Evolutionary conservation across 2,888 invertebrate species (phyloP).

Genomic region (Spilarctia lutea): DNA sequence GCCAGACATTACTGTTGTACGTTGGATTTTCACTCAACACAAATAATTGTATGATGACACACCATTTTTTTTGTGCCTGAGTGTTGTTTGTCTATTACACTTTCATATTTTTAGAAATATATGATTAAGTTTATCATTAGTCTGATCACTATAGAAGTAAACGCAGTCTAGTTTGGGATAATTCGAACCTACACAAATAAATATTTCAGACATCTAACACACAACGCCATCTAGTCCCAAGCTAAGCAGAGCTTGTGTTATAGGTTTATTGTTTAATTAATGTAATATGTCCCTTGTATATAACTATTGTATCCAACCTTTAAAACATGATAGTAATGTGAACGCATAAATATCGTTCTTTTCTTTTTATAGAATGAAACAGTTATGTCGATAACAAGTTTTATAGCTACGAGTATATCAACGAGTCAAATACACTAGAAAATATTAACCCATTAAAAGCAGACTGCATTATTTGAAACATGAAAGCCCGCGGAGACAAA

Average conservation of each 20-base stretch:
- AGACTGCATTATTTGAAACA: conserved; percentile 33
- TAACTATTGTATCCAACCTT: not conserved
- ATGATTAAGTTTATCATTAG: too few species aligned
- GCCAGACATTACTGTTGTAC: not conserved
- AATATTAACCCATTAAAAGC: conserved; percentile 16
- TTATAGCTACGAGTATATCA: conserved; percentile 1
- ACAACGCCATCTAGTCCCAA: too few species aligned
- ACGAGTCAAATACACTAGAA: not conserved
- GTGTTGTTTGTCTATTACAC: too few species aligned
- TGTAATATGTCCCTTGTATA: too few species aligned
- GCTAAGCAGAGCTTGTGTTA: too few species aligned
- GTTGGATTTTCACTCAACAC: not conserved
- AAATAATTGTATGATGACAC: not conserved
- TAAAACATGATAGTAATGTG: not conserved
- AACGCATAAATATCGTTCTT: not conserved
- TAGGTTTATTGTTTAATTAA: too few species aligned
- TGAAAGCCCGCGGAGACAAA: conserved; percentile 57
- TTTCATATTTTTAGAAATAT: too few species aligned
- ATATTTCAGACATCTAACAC: too few species aligned
- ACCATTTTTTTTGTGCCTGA: too few species aligned
- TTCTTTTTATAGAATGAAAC: not conserved
- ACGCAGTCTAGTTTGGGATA: too few species aligned
- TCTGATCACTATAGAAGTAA: too few species aligned
- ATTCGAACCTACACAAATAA: too few species aligned
- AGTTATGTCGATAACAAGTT: not conserved